Evolutionary conservation across 2,888 invertebrate species (phyloP), one percentile per base, ranked within the genome.

Genomic region (Nomada goodeniana): DNA sequence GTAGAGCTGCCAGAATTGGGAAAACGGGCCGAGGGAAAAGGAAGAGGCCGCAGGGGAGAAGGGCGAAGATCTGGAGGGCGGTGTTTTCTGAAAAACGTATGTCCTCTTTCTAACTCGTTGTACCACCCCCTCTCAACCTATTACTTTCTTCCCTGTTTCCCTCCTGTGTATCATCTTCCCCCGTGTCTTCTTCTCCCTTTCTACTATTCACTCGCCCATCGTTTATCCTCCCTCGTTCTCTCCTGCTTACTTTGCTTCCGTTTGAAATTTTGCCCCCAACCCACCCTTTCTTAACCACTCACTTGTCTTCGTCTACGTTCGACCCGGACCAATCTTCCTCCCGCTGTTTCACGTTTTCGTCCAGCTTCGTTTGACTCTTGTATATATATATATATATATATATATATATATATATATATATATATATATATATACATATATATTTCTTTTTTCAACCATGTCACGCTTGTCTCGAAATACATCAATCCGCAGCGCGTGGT

Each of bases 21-120:
- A 81, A 83, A 83, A 81, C 73, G 71, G 74, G 67, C 63, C 81
- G 73, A 57, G 81, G 71, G 67, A 77, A 53, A 67, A 80, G 65
- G 82, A 76, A 72, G 44, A 78, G 55, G 47, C 53, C 20, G 59
- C 55, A 7, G 59, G 36, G 53, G 53, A 47, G 26, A 26, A n/a
- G 36, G 47, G 44, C 13, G 26, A 42, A 18, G 57, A 47, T 52
- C 42, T 13, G 47, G 53, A 18, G 82, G 67, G 68, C 10, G 75
- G 67, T 59, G 67, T 81, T 76, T 77, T 76, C 76, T 67, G n/a
- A 59, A 77, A 81, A 80, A 73, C 72, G n/a, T 70, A 57, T 63
- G 57, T 47, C 53, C 59, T 18, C 57, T 23, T 50, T 20, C 15
- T 47, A 47, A 47, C 44, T 15, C 11, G 0, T 5, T 52, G 10